These are phyloP conservation scores for Lasaia peninsularis DNA, from an alignment of 1,140 invertebrate genomes.

Conservation along the genomic window DNA sequence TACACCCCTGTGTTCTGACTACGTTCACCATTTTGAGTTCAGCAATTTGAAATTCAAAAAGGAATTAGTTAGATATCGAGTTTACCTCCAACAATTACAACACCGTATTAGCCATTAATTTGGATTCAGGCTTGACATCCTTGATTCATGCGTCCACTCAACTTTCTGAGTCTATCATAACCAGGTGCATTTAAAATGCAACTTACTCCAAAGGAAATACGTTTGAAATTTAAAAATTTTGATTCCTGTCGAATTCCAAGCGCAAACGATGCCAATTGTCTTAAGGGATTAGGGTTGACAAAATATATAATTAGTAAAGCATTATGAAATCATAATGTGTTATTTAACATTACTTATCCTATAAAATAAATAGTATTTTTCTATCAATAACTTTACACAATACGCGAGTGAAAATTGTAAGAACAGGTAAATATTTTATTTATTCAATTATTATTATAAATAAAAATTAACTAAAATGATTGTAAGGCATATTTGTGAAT, in stretches of 20 bases:
- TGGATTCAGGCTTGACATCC: constrained; percentile 29
- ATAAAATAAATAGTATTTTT: no score
- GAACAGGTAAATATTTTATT: no score
- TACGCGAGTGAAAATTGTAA: no score
- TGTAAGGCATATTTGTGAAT: no score
- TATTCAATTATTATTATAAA: no score
- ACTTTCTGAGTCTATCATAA: constrained; percentile 6
- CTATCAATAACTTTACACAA: no score
- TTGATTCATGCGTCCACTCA: constrained; percentile 38
- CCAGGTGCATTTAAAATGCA: neutral
- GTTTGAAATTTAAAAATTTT: constrained; percentile 5
- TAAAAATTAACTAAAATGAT: no score
- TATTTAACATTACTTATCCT: no score
- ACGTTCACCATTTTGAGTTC: no score
- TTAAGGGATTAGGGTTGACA: constrained; percentile 20
- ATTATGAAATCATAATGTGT: no score
- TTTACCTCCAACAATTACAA: constrained; percentile 35
- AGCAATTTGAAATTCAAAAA: no score
- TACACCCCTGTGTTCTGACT: no score
- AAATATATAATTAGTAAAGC: neutral
- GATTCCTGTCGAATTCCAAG: neutral
- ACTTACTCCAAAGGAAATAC: neutral
- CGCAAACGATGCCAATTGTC: constrained; percentile 40
- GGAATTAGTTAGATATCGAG: neutral
- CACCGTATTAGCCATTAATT: constrained; percentile 45